These are phyloP conservation scores for Picus viridis DNA, from an alignment of 2,797 vertebrate genomes.

Conservation along the genomic window DNA sequence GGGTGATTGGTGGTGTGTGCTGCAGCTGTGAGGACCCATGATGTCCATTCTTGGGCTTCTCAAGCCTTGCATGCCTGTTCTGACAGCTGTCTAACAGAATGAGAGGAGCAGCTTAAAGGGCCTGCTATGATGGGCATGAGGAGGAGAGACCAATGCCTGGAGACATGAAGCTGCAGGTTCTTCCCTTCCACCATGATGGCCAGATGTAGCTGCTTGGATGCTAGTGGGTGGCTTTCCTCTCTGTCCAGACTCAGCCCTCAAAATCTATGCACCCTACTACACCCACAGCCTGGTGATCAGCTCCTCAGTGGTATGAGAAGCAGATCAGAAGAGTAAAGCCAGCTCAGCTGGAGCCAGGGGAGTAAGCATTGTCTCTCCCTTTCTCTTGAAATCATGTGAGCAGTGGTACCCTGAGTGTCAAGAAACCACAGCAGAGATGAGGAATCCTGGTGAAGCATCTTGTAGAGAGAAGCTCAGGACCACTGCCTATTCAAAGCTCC, in stretches of 20 bases:
- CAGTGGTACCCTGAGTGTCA: neutral
- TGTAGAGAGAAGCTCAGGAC: neutral
- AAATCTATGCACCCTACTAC: no score
- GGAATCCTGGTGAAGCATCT: neutral
- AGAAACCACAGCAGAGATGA: neutral
- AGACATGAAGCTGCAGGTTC: neutral
- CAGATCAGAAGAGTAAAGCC: no score
- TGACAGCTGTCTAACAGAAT: neutral
- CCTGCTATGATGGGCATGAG: neutral
- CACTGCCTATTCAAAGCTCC: neutral
- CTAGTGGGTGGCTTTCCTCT: no score
- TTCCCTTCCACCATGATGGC: neutral
- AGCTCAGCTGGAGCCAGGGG: no score
- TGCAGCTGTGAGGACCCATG: rapidly evolving
- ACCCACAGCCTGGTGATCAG: no score
- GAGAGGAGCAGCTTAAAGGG: neutral
- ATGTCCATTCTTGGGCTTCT: neutral
- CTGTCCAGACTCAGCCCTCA: no score
- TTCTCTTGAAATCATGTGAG: neutral
- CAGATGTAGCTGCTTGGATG: no score
- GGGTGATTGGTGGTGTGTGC: neutral
- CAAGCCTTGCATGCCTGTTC: neutral
- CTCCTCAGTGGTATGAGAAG: no score
- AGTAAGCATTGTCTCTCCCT: neutral
- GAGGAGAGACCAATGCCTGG: neutral